Conservation (phyloP, 2,113 vertebrate genomes). For the Phyllopteryx taeniolatus region DNA sequence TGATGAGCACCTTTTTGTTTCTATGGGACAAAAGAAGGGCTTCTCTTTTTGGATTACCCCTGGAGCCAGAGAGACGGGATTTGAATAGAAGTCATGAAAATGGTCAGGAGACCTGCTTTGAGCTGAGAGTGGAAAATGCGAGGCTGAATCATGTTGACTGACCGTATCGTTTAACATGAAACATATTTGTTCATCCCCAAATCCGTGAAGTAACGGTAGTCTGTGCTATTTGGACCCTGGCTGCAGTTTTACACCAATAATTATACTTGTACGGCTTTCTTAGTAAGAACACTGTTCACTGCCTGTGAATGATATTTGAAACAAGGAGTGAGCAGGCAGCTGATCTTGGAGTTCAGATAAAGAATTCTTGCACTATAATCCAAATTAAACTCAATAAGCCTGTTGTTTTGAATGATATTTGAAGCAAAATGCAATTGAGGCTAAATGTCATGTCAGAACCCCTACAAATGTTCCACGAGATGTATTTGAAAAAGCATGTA, state of each 20-base stretch:
- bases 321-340: not conserved
- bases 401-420: not conserved
- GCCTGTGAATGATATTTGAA: not conserved
- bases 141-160: conserved; percentile 32
- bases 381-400: not conserved
- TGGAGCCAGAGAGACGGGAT: conserved; percentile 36
- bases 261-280: not conserved
- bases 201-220: not conserved
- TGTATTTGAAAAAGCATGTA: not conserved
- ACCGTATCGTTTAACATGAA: conserved; percentile 23
- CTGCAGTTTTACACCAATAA: not conserved
- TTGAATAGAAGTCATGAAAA: conserved; percentile 41
- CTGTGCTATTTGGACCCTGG: not conserved
- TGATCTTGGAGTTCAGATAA: not conserved
- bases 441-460: not conserved
- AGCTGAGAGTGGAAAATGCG: conserved; percentile 27
- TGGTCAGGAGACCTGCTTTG: conserved; percentile 37
- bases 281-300: not conserved
- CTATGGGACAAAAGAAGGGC: conserved; percentile 57
- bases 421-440: not conserved
- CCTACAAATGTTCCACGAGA: not conserved
- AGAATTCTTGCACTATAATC: not conserved
- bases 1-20: conserved; percentile 61
- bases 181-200: conserved; percentile 9
- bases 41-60: conserved; percentile 58